phyloP scores from a whole-genome alignment of 1,140 invertebrate genomes.

The Rhyzopertha dominica region DNA sequence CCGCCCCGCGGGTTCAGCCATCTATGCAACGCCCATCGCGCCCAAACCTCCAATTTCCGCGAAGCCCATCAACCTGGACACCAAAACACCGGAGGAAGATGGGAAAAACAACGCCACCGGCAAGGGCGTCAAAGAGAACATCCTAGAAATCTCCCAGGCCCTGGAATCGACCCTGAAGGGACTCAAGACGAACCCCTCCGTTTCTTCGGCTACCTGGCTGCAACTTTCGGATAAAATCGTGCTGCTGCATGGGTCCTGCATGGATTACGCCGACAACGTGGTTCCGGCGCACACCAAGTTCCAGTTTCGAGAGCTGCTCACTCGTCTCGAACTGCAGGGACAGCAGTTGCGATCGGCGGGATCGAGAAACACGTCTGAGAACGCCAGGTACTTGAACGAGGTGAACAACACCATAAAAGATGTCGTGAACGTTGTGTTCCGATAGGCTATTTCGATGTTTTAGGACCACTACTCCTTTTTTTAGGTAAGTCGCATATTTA shows the following conservation, averaged over 20 bases:
- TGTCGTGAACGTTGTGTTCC: conserved; percentile 73
- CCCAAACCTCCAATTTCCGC: conserved; percentile 53
- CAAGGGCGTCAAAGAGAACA: conserved; percentile 61
- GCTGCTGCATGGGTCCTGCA: conserved; percentile 70
- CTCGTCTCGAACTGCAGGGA: conserved; percentile 73
- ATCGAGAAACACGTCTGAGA: conserved; percentile 63
- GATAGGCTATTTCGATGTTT: conserved; percentile 51
- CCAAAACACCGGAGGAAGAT: conserved; percentile 46
- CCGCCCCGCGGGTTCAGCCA: conserved; percentile 47
- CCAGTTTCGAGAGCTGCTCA: conserved; percentile 80
- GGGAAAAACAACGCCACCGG: conserved; percentile 43
- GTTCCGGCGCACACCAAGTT: conserved; percentile 84
- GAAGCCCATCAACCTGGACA: conserved; percentile 53
- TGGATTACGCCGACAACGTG: conserved; percentile 62
- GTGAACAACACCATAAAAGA: conserved; percentile 77
- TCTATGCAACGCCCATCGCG: conserved; percentile 60
- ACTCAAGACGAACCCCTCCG: conserved; percentile 52
- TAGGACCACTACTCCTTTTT: conserved; percentile 15
- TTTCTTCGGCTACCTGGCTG: conserved; percentile 66
- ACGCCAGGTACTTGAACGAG: conserved; percentile 63
- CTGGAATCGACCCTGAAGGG: conserved; percentile 62
- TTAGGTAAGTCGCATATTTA: conserved; percentile 7
- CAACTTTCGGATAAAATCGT: conserved; percentile 81
- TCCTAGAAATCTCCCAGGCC: conserved; percentile 63
- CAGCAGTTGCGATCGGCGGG: conserved; percentile 68